Evolutionary conservation across 2,888 invertebrate genomes (phyloP), one percentile per base, ranked within the genome.

Genomic region (Mongoloraphidia duomilia): DNA sequence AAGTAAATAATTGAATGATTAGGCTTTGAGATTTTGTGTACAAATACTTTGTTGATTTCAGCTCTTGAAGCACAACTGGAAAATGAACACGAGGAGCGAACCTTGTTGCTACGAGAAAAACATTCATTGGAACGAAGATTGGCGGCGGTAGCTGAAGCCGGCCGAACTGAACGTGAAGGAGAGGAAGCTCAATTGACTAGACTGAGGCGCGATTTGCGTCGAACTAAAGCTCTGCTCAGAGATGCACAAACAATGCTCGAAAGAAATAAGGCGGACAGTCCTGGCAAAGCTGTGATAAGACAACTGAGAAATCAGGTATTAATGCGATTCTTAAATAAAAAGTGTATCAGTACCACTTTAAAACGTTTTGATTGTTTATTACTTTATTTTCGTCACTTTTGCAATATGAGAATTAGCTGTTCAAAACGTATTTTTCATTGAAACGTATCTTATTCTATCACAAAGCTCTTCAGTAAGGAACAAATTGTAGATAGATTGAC

Each of bases 171-270:
- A 59, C 73, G 80, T 13, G 80, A 78, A 46, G 80, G 80, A 17
- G 84, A 85, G 46, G 86, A 85, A 58, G 84, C 82, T 34, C 69
- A 78, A 0, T 71, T 82, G 54, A 79, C 80, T 57, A 76, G 87
- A 59, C 72, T 95, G 49, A 84, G 88, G 62, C 77, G 88, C 55
- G 94, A 95, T 61, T 67, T 96, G 59, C 86, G 89, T 63, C 77
- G 90, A 62, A 93, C 93, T 53, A 86, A 90, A 62, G 94, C 91
- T 0, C 67, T 95, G 49, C 73, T 95, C 0, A 81, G 88, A 56
- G 95, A 96, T 65, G 91, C 95, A 2, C 94, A 95, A 62, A 80
- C 86, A 0, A 90, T 93, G 76, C 70, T 95, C 49, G 90, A 94
- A 59, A 82, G 91, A 53, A 82, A 85, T 34, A 90, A 90, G 63